Conservation (phyloP, 1,140 invertebrate species). For the Drosophila lini region DNA sequence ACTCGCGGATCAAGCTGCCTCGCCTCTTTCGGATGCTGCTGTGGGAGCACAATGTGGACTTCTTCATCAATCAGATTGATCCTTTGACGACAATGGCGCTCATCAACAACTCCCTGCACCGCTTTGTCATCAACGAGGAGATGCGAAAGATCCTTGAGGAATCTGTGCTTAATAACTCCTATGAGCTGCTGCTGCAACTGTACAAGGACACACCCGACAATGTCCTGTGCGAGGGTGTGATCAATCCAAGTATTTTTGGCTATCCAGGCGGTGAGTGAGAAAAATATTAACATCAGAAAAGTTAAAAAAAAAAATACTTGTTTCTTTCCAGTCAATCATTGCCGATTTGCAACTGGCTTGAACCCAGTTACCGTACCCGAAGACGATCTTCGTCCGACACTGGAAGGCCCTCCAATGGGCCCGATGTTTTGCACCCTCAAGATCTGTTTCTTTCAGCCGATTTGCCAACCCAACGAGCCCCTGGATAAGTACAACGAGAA, state of each 20-base stretch:
- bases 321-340: constrained; percentile 42
- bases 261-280: constrained; percentile 50
- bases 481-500: constrained; percentile 58
- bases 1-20: constrained; percentile 42
- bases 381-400: neutral
- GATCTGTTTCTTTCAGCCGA: constrained; percentile 62
- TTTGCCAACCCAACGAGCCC: constrained; percentile 35
- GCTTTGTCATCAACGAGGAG: constrained; percentile 57
- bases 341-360: constrained; percentile 49
- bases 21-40: constrained; percentile 51
- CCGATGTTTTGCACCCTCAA: constrained; percentile 62
- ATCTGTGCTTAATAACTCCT: constrained; percentile 33
- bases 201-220: constrained; percentile 52
- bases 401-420: neutral
- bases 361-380: neutral
- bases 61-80: constrained; percentile 40
- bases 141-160: constrained; percentile 60
- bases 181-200: constrained; percentile 56
- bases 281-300: no score
- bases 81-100: constrained; percentile 45
- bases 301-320: no score
- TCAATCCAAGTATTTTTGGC: constrained; percentile 61
- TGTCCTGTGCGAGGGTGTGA: constrained; percentile 58
- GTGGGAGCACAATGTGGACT: constrained; percentile 36
- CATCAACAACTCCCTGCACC: constrained; percentile 72